A percentile compares a stretch with the other conserved stretches of the same genome.
Evolutionary conservation across 2,113 vertebrate species (phyloP).

Genomic region (Passer montanus): DNA sequence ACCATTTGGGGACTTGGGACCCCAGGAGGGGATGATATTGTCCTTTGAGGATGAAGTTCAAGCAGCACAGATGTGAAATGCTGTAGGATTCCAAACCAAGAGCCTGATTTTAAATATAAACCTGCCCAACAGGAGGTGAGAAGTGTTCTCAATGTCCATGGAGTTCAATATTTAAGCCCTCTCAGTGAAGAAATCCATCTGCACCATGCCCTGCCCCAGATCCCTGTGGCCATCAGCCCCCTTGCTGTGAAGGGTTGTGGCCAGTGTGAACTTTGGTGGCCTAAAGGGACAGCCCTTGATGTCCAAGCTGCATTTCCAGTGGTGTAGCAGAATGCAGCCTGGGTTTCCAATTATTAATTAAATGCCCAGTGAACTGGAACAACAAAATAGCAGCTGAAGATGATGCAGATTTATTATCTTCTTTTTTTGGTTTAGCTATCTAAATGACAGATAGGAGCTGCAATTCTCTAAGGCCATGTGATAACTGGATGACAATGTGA

Average conservation of each 20-base stretch:
- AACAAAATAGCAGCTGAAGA: neutral
- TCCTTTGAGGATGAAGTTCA: too few species aligned
- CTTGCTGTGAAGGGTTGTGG: accelerated
- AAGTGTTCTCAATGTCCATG: neutral
- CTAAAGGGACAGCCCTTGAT: neutral
- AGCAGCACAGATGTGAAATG: neutral
- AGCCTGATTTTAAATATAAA: neutral
- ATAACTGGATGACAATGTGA: neutral
- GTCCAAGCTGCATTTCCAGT: neutral
- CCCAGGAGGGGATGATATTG: too few species aligned
- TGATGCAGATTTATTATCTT: neutral
- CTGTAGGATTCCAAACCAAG: neutral
- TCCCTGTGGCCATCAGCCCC: accelerated
- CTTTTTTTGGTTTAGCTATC: neutral
- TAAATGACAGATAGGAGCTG: neutral
- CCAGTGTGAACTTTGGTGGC: neutral
- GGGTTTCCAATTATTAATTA: neutral
- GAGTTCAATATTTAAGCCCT: neutral
- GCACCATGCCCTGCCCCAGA: neutral
- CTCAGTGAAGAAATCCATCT: neutral
- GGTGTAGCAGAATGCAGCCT: neutral
- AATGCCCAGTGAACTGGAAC: neutral
- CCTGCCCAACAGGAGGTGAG: neutral
- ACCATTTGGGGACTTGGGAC: too few species aligned
- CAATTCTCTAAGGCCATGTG: neutral